Percentiles rank a stretch among this genome's conserved stretches.
Conservation (phyloP, 2,113 vertebrate genomes). For the Platichthys stellatus region DNA sequence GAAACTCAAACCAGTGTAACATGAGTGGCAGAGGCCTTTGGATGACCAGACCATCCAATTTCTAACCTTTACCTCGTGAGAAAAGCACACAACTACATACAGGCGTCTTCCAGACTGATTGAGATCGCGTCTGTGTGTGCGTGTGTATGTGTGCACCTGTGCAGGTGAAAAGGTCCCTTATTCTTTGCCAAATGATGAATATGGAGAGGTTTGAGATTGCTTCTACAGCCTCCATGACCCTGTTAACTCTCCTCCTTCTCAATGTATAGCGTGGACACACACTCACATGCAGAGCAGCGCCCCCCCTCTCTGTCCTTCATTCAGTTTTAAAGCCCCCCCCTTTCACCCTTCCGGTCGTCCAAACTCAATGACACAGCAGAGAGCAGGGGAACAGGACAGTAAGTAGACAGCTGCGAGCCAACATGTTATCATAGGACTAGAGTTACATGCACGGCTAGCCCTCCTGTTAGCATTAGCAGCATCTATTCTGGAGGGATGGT, state of each 20-base stretch:
- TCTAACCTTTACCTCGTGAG: slow-evolving; percentile 57
- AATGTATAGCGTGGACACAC: slow-evolving; percentile 27
- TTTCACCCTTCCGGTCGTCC: slow-evolving; percentile 61
- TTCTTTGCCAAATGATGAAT: slow-evolving; percentile 28
- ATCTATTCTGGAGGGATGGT: slow-evolving; percentile 51
- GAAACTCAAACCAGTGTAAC: slow-evolving; percentile 74
- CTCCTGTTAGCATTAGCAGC: slow-evolving; percentile 62
- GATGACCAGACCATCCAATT: slow-evolving; percentile 52
- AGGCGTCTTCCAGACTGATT: not conserved
- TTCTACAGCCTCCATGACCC: slow-evolving; percentile 25
- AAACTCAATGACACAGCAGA: slow-evolving; percentile 81
- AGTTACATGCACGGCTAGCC: slow-evolving; percentile 67
- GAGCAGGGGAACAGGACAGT: slow-evolving; percentile 68
- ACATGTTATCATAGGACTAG: slow-evolving; percentile 75
- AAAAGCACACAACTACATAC: slow-evolving; percentile 23
- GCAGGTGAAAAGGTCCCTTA: not conserved
- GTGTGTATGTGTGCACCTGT: too few relatives aligned
- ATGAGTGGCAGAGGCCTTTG: slow-evolving; percentile 62
- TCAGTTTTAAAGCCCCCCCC: slow-evolving; percentile 47
- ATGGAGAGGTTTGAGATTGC: slow-evolving; percentile 39
- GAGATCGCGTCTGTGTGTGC: too few relatives aligned
- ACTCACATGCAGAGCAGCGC: slow-evolving; percentile 21
- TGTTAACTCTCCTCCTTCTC: slow-evolving; percentile 43
- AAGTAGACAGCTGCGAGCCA: slow-evolving; percentile 75
- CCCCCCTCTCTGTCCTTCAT: slow-evolving; percentile 65